Conservation (phyloP, 2,113 vertebrate genomes). For the Otolemur garnettii region DNA sequence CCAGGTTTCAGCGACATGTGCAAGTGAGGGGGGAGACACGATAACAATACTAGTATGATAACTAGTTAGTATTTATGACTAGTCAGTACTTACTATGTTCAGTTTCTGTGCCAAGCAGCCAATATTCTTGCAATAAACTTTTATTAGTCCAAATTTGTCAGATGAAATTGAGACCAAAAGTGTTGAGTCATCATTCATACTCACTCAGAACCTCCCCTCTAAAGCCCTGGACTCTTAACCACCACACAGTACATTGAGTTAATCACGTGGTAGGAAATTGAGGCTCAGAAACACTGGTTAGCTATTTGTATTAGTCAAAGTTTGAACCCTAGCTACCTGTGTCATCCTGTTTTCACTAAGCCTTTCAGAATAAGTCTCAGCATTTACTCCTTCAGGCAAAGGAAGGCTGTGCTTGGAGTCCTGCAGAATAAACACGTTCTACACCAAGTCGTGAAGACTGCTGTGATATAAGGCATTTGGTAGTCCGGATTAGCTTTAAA, state of each 20-base stretch:
- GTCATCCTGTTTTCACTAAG: not conserved
- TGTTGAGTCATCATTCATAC: not conserved
- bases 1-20: too few relatives aligned
- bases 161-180: slow-evolving; percentile 31
- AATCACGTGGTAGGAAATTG: not conserved
- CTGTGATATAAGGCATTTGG: not conserved
- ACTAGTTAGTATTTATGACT: not conserved
- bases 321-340: not conserved
- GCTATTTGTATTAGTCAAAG: not conserved
- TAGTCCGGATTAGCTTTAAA: slow-evolving; percentile 15
- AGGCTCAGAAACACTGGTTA: not conserved
- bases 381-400: not conserved
- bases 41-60: not conserved
- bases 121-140: not conserved
- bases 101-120: not conserved
- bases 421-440: not conserved
- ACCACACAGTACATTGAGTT: not conserved
- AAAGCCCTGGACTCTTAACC: not conserved
- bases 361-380: not conserved
- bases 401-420: not conserved
- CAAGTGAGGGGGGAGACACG: not conserved
- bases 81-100: not conserved
- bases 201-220: not conserved
- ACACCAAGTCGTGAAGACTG: too few relatives aligned
- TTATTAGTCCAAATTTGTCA: slow-evolving; percentile 22